Percentiles rank a stretch among this genome's conserved stretches.
Evolutionary conservation across 2,113 vertebrate genomes (phyloP).

Genomic region (Archilochus colubris): DNA sequence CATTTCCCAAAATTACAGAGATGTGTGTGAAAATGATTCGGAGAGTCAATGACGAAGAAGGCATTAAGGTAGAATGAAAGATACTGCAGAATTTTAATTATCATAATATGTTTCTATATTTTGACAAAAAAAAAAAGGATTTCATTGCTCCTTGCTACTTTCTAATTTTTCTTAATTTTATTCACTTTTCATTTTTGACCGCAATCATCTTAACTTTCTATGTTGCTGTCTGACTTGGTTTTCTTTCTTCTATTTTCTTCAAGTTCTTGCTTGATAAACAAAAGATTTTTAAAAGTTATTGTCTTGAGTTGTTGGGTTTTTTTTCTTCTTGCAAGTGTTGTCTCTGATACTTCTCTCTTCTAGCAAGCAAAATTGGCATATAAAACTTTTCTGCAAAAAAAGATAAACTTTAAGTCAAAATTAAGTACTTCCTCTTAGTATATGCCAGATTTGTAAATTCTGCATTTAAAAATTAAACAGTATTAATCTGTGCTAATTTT

Average conservation of each 20-base stretch:
- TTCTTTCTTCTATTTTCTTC: not conserved
- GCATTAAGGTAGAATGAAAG: constrained; percentile 90
- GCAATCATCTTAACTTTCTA: not conserved
- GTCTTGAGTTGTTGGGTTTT: not conserved
- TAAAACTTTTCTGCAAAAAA: not conserved
- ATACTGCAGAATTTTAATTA: not conserved
- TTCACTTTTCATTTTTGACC: not conserved
- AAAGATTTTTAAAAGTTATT: not conserved
- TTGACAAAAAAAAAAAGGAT: not conserved
- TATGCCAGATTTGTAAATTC: not conserved
- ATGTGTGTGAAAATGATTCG: constrained; percentile 99
- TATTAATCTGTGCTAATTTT: not conserved
- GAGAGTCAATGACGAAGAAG: constrained; percentile 98
- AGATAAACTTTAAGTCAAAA: not conserved
- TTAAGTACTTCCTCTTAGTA: not conserved
- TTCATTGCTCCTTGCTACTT: not conserved
- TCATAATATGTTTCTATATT: not conserved
- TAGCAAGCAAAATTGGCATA: not conserved
- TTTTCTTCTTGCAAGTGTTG: not conserved
- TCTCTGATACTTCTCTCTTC: not conserved
- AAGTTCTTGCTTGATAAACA: not conserved
- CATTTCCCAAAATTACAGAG: constrained; percentile 97
- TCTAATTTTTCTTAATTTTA: not conserved
- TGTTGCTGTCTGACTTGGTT: not conserved
- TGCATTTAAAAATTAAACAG: not conserved